A percentile compares a stretch with the other conserved stretches of the same genome.
Conservation (phyloP, 1,140 invertebrate genomes). For the Rhyacophila brunnea region DNA sequence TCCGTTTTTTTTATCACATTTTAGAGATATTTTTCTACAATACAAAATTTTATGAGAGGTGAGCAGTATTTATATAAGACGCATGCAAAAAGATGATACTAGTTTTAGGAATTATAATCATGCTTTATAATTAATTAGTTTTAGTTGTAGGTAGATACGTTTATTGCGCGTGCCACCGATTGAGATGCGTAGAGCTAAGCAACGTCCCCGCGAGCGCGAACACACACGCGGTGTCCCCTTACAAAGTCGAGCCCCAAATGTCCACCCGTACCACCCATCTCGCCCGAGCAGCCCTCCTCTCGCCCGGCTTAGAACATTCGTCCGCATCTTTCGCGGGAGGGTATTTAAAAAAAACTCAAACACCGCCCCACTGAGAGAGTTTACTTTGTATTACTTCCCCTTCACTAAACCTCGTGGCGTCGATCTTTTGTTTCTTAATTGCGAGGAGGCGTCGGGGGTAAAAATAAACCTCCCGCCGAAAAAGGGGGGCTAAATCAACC, state of each 20-base stretch:
- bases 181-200: not conserved
- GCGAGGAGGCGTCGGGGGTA: constrained; percentile 28
- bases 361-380: constrained; percentile 33
- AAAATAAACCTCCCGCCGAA: not conserved
- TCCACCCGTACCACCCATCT: not conserved
- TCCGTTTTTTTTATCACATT: no score
- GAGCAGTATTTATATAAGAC: no score
- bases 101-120: no score
- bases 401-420: constrained; percentile 37
- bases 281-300: not conserved
- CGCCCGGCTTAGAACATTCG: constrained; percentile 17
- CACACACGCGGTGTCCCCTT: constrained; percentile 32
- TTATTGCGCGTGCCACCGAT: no score
- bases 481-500: constrained; percentile 26
- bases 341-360: constrained; percentile 34
- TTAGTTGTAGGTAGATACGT: no score
- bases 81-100: no score
- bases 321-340: constrained; percentile 34
- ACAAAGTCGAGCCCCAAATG: constrained; percentile 17
- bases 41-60: no score
- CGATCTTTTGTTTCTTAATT: constrained; percentile 38
- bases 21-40: no score
- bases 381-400: constrained; percentile 37
- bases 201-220: constrained; percentile 18
- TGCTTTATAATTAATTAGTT: no score